Base-by-base conservation (phyloP, 1,140 invertebrate species). In the Drosophila watanabei region DNA sequence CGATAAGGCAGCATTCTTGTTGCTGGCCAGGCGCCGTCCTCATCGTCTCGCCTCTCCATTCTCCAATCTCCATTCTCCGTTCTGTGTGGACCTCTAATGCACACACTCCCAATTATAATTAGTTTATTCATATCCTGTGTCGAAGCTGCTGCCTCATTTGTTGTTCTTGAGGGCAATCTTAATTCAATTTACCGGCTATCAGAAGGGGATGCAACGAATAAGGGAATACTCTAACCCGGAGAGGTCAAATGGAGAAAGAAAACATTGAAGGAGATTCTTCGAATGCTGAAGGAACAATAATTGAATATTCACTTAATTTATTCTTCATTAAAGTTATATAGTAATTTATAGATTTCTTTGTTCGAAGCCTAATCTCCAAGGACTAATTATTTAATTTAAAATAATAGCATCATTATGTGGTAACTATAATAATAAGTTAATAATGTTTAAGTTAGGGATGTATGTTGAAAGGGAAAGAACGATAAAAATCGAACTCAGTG, bases 111-210 rank as follows among this genome's bases (percentile, higher is more conserved):
- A 88, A 88, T 89, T 89, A 89, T 89, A 91, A 90, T 89, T 90
- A 90, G 87, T 89, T 90, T 90, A 86, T 90, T 86, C 87, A 90
- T 91, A 90, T 90, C 82, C 86, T 86, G 82, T 90, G 76, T 86
- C 82, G 83, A 85, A 81, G 85, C 48, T 71, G 80, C 84, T 76
- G 72, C 80, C 82, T 90, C 82, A 90, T 90, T 90, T 90, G 80
- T 91, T 82, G 73, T 83, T 88, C 46, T 52, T 58, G 73, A 69
- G 69, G 61, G 60, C 89, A 92, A 92, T 92, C 89, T 92, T 92
- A 92, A 92, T 92, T 92, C 89, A 92, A 92, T 92, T 92, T 92
- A 75, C 82, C 65, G 76, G 57, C 68, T 64, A 85, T 88, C 82
- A 68, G 20, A 33, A 4, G 18, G 18, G 28, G 9, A 10, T 16